Evolutionary conservation across 2,797 vertebrate species (phyloP), one percentile per base, ranked within the genome.

Genomic region (Scarus forsteni): DNA sequence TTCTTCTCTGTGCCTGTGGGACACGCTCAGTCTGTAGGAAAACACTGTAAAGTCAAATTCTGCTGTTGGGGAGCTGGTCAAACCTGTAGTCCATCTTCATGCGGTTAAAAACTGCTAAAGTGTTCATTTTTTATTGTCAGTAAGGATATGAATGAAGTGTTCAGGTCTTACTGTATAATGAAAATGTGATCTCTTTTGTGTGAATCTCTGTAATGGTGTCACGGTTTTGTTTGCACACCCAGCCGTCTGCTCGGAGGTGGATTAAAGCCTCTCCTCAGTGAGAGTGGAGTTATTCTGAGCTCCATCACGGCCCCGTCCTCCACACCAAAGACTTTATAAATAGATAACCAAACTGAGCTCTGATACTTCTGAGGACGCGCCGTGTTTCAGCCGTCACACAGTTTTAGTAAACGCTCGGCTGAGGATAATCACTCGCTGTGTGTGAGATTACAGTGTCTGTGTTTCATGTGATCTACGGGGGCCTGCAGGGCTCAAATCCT

Each of bases 221-320:
- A 77, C 66, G 62, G 56, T 84, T 75, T 59, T 44, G 54, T 66
- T 62, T 73, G 42, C 60, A 48, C 13, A 45, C 64, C 57, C 76
- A 73, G 81, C n/a, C 3, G 63, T 80, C 62, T 46, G 78, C 82
- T 82, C 81, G 78, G 79, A 83, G 82, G 75, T 88, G 83, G 75
- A 90, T 84, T 77, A 84, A 76, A 13, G 64, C 70, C 66, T 68
- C 27, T 55, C 73, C 13, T 75, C 85, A 80, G 80, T 78, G 80
- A 85, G 82, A 80, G 72, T 72, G 57, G 70, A 86, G 80, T 89
- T 90, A 91, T 89, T 91, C 86, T 87, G 77, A 85, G 88, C 83
- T 71, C 68, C 81, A 77, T 88, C 70, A 71, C 15, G 48, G 80
- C 80, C 77, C 73, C 83, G 87, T 80, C 89, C 88, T 86, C 76